Conservation (phyloP, 1,140 invertebrate species). For the Phocides pigmalion region DNA sequence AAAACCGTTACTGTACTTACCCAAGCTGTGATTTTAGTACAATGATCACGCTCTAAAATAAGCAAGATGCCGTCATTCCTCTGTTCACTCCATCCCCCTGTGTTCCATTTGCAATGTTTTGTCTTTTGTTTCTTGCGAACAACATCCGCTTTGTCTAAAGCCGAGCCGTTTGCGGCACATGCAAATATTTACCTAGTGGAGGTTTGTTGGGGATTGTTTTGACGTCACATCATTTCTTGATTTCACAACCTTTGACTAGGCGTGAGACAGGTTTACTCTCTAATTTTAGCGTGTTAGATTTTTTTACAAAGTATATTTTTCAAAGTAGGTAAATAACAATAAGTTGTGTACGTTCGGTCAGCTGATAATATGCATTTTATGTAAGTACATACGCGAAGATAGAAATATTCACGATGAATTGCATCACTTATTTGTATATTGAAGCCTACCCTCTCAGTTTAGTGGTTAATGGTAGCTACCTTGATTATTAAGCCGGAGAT, state of each 20-base stretch:
- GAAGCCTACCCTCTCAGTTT: no score
- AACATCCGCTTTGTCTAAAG: constrained; percentile 65
- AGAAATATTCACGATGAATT: no score
- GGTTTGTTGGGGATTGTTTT: constrained; percentile 63
- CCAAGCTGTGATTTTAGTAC: constrained; percentile 11
- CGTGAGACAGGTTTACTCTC: no score
- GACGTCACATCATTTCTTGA: constrained; percentile 55
- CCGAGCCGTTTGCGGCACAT: constrained; percentile 54
- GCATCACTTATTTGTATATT: no score
- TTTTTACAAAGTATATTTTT: no score
- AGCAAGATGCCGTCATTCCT: constrained; percentile 28
- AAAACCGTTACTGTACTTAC: background rate
- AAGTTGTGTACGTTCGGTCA: no score
- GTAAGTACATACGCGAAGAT: no score
- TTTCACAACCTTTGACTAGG: constrained; percentile 36
- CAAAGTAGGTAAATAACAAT: no score
- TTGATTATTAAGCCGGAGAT: no score
- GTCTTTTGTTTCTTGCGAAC: constrained; percentile 69
- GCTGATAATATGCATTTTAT: no score
- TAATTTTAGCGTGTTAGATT: no score
- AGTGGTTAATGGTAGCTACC: no score
- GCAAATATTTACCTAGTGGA: constrained; percentile 65
- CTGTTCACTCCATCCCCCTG: constrained; percentile 17
- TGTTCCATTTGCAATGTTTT: constrained; percentile 63
- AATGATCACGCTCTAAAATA: constrained; percentile 30